phyloP scores from a whole-genome alignment of 2,113 vertebrate genomes.

The Athene noctua region DNA sequence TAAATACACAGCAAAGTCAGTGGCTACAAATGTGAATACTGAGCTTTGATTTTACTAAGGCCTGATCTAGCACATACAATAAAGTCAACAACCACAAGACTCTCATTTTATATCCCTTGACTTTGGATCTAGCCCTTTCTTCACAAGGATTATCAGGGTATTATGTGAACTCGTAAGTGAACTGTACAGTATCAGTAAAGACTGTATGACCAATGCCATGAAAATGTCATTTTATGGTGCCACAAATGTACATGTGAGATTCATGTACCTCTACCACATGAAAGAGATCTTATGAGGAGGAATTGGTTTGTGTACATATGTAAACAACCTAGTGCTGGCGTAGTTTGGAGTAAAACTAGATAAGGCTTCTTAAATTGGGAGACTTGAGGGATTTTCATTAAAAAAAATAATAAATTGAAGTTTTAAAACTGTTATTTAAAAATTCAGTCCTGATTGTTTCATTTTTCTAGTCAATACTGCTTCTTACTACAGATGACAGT shows the following conservation, averaged over 20 bases:
- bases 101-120: neutral
- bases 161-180: neutral
- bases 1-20: neutral
- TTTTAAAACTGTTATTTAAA: neutral
- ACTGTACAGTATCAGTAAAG: neutral
- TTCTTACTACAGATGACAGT: neutral
- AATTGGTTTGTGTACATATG: accelerated
- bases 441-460: neutral
- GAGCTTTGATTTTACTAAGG: neutral
- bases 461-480: neutral
- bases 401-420: neutral
- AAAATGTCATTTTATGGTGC: neutral
- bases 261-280: neutral
- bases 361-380: neutral
- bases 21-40: neutral
- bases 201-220: neutral
- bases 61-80: neutral
- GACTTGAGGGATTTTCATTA: neutral
- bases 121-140: neutral
- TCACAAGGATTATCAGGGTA: neutral
- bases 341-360: neutral
- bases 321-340: accelerated
- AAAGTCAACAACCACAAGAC: neutral
- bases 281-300: neutral
- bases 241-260: neutral